phyloP scores from a whole-genome alignment of 2,888 invertebrate genomes.

The Melikaiella ostensackeni region DNA sequence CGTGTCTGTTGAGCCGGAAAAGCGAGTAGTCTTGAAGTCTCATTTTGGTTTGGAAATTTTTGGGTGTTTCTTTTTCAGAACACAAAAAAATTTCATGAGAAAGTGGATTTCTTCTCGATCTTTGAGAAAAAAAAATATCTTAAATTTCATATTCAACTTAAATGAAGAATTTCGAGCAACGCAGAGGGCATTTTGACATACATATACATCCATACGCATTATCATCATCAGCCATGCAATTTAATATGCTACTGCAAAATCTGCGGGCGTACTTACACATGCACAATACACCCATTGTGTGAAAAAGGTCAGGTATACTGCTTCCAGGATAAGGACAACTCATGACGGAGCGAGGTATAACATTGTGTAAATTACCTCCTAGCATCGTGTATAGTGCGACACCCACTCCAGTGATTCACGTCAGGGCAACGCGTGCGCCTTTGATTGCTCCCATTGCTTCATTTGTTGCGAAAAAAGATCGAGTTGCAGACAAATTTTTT shows the following conservation, averaged over 20 bases:
- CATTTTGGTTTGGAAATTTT: no score
- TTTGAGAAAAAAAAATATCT: no score
- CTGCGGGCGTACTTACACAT: background rate
- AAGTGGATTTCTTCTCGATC: no score
- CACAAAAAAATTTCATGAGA: no score
- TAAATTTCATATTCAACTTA: background rate
- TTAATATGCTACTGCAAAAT: constrained; percentile 24
- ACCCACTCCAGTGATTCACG: constrained; percentile 10
- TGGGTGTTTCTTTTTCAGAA: no score
- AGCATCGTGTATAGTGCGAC: constrained; percentile 18
- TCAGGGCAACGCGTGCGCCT: constrained; percentile 17
- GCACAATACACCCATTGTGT: constrained; percentile 26
- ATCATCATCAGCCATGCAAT: constrained; percentile 2
- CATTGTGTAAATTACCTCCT: no score
- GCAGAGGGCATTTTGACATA: background rate
- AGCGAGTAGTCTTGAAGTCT: no score
- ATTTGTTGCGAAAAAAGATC: background rate
- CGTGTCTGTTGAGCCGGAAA: no score
- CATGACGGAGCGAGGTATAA: constrained; percentile 32
- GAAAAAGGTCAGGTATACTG: constrained; percentile 32
- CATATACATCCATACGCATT: background rate
- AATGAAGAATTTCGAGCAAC: background rate
- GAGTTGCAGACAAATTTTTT: constrained; percentile 16
- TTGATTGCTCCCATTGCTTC: constrained; percentile 17
- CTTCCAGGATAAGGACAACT: constrained; percentile 31